phyloP scores from a whole-genome alignment of 2,888 invertebrate species.

The Clistopyga incitator region DNA sequence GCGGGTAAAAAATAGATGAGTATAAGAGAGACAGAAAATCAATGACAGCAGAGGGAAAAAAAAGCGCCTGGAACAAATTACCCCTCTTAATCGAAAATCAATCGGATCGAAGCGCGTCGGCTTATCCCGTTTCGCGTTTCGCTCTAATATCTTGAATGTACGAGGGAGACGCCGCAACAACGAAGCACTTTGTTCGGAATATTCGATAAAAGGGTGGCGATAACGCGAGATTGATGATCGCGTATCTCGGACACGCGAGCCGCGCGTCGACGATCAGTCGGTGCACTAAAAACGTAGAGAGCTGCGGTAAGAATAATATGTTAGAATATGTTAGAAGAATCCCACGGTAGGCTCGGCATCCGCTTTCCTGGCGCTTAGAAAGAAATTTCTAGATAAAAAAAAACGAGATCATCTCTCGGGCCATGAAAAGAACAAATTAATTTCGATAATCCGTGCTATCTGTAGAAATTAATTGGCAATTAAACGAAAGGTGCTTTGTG shows the following conservation, averaged over 20 bases:
- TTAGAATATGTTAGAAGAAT: constrained; percentile 72
- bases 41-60: too few relatives aligned
- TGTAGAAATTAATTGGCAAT: constrained; percentile 38
- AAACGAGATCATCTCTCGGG: constrained; percentile 75
- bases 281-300: constrained; percentile 78
- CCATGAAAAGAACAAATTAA: constrained; percentile 83
- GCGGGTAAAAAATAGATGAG: too few relatives aligned
- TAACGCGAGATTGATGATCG: constrained; percentile 25
- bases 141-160: constrained; percentile 63
- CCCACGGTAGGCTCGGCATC: constrained; percentile 73
- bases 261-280: constrained; percentile 71
- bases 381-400: constrained; percentile 72
- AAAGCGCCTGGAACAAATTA: constrained; percentile 22
- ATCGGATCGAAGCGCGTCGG: constrained; percentile 62
- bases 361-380: constrained; percentile 77
- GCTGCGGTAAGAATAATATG: constrained; percentile 77
- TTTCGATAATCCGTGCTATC: constrained; percentile 56
- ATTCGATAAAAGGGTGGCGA: constrained; percentile 56
- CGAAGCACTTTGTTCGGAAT: constrained; percentile 59
- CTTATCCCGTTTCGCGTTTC: constrained; percentile 75
- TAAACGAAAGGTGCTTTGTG: constrained; percentile 43
- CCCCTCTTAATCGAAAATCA: constrained; percentile 35
- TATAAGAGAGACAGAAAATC: too few relatives aligned
- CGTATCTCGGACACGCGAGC: constrained; percentile 25
- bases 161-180: constrained; percentile 56